phyloP scores from a whole-genome alignment of 2,797 vertebrate genomes.

The Paramormyrops hopkinsi region DNA sequence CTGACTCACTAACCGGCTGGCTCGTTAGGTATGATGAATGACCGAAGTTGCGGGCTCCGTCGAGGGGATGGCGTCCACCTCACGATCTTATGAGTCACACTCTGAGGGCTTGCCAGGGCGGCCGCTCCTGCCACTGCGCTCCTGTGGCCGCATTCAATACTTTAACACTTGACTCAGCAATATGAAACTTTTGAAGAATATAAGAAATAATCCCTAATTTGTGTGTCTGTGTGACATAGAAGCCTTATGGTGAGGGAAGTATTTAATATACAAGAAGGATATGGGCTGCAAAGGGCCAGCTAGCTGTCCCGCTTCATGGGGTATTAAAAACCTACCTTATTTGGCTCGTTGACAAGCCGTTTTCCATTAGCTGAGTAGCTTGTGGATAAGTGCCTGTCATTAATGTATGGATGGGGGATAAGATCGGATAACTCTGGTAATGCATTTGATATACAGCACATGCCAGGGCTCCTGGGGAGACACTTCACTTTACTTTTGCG shows the following conservation, averaged over 20 bases:
- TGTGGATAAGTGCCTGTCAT: neutral
- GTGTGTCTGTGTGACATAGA: neutral
- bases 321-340: neutral
- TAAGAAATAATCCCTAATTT: neutral
- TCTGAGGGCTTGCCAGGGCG: neutral
- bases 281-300: neutral
- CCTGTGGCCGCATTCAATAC: neutral
- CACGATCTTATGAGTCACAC: slow-evolving; percentile 32
- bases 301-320: neutral
- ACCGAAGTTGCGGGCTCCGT: slow-evolving; percentile 34
- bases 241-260: neutral
- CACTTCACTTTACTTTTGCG: neutral
- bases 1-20: slow-evolving; percentile 39
- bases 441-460: neutral
- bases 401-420: slow-evolving; percentile 16
- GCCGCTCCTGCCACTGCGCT: neutral
- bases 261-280: neutral
- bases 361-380: slow-evolving; percentile 10
- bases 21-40: slow-evolving; percentile 51
- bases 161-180: neutral
- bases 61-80: slow-evolving; percentile 35
- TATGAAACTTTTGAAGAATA: neutral
- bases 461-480: neutral
- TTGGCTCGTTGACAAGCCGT: neutral
- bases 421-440: neutral